Percentiles rank a stretch among this genome's conserved stretches.
These are phyloP conservation scores for Psilopsiagon aymara DNA, from an alignment of 2,113 vertebrate species.

Conservation along the genomic window DNA sequence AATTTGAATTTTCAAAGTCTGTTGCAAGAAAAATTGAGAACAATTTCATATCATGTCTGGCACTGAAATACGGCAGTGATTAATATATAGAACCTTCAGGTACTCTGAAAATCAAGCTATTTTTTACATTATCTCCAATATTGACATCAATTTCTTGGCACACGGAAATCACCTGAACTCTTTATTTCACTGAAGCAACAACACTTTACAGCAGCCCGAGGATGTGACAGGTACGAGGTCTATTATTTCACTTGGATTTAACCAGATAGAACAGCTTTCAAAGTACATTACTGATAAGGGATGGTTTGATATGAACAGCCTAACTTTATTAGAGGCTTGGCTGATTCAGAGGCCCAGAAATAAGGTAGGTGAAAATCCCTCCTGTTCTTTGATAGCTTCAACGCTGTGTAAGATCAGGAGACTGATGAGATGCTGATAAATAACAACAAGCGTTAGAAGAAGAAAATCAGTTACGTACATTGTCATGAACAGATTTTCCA, in stretches of 20 bases:
- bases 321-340: slow-evolving; percentile 54
- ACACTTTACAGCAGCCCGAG: not conserved
- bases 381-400: slow-evolving; percentile 24
- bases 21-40: not conserved
- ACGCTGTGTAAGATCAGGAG: not conserved
- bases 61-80: not conserved
- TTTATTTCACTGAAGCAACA: slow-evolving; percentile 18
- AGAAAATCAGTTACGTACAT: not conserved
- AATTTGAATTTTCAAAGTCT: not conserved
- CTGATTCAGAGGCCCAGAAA: slow-evolving; percentile 51
- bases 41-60: not conserved
- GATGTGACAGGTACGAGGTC: slow-evolving; percentile 46
- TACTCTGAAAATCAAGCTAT: not conserved
- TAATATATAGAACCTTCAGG: not conserved
- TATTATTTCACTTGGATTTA: slow-evolving; percentile 61
- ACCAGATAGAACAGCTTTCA: slow-evolving; percentile 63
- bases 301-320: slow-evolving; percentile 34
- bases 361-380: slow-evolving; percentile 17
- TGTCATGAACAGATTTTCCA: not conserved
- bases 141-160: not conserved
- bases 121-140: not conserved
- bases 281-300: slow-evolving; percentile 56
- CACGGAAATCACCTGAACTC: not conserved
- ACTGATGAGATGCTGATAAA: slow-evolving; percentile 13
- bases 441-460: not conserved